These are phyloP conservation scores for Danio aesculapii DNA, from an alignment of 2,797 vertebrate genomes.

Conservation along the genomic window DNA sequence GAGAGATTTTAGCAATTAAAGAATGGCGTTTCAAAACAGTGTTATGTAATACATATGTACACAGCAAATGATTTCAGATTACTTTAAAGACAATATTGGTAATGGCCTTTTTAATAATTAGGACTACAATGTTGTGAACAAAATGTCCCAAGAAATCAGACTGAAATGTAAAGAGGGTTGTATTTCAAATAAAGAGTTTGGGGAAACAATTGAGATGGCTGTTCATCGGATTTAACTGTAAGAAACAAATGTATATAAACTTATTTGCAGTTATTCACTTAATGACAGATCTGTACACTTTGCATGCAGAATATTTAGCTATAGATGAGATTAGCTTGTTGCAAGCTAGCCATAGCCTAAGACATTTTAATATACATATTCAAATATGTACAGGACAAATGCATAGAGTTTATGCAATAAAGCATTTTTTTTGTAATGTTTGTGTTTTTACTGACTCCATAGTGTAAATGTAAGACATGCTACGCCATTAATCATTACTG, in stretches of 20 bases:
- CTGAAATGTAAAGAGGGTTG: constrained; percentile 11
- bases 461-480: neutral
- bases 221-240: constrained; percentile 61
- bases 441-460: constrained; percentile 38
- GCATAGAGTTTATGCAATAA: constrained; percentile 95
- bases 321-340: constrained; percentile 67
- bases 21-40: neutral
- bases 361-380: constrained; percentile 87
- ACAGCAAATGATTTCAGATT: neutral
- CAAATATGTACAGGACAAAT: constrained; percentile 90
- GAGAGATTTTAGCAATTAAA: constrained; percentile 25
- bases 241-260: constrained; percentile 70
- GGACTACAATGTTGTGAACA: neutral
- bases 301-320: constrained; percentile 85
- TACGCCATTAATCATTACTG: neutral
- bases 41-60: neutral
- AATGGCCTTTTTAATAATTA: constrained; percentile 10
- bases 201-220: constrained; percentile 62
- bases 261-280: constrained; percentile 56
- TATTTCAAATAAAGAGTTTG: constrained; percentile 5
- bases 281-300: constrained; percentile 60
- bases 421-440: constrained; percentile 77
- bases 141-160: neutral
- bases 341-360: constrained; percentile 67
- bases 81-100: neutral